Evolutionary conservation across 1,140 invertebrate genomes (phyloP).

Genomic region (Campoletis sonorensis): DNA sequence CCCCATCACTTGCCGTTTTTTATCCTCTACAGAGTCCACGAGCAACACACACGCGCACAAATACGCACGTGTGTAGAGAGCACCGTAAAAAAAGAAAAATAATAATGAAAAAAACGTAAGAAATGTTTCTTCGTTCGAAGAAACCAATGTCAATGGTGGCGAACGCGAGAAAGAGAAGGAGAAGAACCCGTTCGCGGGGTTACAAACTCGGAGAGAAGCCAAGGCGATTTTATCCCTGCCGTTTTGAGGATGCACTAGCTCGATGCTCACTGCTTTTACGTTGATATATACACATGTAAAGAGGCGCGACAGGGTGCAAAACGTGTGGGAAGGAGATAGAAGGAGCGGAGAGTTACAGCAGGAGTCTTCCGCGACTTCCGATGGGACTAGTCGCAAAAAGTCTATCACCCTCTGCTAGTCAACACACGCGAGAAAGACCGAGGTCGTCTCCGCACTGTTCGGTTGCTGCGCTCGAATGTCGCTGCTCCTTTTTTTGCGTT

Average conservation of each 20-base stretch:
- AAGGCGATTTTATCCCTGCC: not conserved
- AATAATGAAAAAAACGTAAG: too few relatives aligned
- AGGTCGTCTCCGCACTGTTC: not conserved
- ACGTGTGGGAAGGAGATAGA: too few relatives aligned
- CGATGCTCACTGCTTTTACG: slow-evolving; percentile 45
- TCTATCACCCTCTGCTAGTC: not conserved
- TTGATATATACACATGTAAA: slow-evolving; percentile 23
- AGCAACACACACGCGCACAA: too few relatives aligned
- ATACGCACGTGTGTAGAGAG: too few relatives aligned
- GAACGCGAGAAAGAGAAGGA: too few relatives aligned
- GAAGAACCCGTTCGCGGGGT: too few relatives aligned
- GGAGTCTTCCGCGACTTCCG: not conserved
- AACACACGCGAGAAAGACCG: not conserved
- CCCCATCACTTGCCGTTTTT: not conserved
- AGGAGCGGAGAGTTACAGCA: too few relatives aligned
- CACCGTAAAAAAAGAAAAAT: too few relatives aligned
- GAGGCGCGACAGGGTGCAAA: not conserved
- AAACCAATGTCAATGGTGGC: too few relatives aligned
- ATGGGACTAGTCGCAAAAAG: not conserved
- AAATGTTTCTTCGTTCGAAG: too few relatives aligned
- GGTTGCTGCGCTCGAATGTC: not conserved
- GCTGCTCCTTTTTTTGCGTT: slow-evolving; percentile 38
- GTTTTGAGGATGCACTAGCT: slow-evolving; percentile 3
- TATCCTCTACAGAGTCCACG: too few relatives aligned
- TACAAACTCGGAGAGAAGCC: not conserved